Percentiles rank a stretch among this genome's conserved stretches.
These are phyloP conservation scores for Gallinago undulata DNA, from an alignment of 2,113 vertebrate genomes.

Conservation along the genomic window DNA sequence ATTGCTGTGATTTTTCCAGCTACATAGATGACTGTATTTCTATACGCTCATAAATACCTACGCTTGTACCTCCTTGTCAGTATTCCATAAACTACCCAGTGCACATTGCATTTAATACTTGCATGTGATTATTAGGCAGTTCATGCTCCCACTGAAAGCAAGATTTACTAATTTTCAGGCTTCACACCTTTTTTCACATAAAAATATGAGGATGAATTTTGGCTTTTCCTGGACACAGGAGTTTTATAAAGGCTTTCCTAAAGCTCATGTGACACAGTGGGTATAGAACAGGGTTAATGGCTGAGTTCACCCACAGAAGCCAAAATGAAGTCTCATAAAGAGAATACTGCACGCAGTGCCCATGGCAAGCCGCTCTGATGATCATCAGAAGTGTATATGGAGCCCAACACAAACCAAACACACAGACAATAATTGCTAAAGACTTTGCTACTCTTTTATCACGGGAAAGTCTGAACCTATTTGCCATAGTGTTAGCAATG, in stretches of 20 bases:
- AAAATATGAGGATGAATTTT: conserved; percentile 77
- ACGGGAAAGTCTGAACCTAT: conserved; percentile 66
- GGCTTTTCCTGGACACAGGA: conserved; percentile 73
- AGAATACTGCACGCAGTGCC: conserved; percentile 69
- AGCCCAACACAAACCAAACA: conserved; percentile 79
- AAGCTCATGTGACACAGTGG: conserved; percentile 77
- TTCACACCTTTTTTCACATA: conserved; percentile 36
- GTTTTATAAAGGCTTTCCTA: conserved; percentile 75
- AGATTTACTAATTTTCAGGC: not conserved
- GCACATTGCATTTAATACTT: not conserved
- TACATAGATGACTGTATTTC: not conserved
- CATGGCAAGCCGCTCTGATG: conserved; percentile 74
- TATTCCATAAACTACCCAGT: not conserved
- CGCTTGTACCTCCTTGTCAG: not conserved
- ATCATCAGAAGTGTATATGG: conserved; percentile 79
- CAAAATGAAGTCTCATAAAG: conserved; percentile 80
- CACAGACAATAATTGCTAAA: conserved; percentile 76
- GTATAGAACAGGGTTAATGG: conserved; percentile 78
- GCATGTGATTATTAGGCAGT: not conserved
- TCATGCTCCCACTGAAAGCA: not conserved
- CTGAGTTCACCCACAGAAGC: conserved; percentile 79
- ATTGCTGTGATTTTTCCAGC: not conserved
- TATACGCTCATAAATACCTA: not conserved
- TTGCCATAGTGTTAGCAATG: conserved; percentile 44
- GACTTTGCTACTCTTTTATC: conserved; percentile 79